These are phyloP conservation scores for Spheniscus humboldti DNA, from an alignment of 2,797 vertebrate genomes.

Conservation along the genomic window DNA sequence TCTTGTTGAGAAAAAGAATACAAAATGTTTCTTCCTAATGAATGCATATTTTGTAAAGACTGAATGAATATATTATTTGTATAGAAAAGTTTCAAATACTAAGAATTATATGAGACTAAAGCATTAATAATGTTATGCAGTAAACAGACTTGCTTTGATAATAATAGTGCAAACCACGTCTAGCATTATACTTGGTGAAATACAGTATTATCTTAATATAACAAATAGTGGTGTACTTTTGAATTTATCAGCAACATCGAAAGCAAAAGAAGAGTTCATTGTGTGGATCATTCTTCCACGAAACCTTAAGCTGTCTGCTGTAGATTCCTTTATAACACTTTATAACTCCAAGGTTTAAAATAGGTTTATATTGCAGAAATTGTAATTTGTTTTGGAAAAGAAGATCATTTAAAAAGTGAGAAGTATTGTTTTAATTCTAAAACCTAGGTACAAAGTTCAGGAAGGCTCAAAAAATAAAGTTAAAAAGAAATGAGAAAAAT, in stretches of 20 bases:
- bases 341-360: not conserved
- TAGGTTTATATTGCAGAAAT: not conserved
- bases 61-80: not conserved
- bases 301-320: not conserved
- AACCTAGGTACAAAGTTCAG: not conserved
- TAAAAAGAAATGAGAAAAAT: not conserved
- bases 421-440: not conserved
- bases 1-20: not conserved
- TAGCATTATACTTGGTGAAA: not conserved
- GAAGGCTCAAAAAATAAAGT: not conserved
- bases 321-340: not conserved
- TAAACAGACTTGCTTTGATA: not conserved
- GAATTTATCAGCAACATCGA: not conserved
- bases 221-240: not conserved
- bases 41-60: not conserved
- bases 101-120: not conserved
- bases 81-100: not conserved
- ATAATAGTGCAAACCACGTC: not conserved
- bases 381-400: not conserved
- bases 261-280: not conserved
- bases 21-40: not conserved
- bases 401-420: not conserved
- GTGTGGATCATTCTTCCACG: not conserved
- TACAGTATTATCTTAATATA: not conserved
- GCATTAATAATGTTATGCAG: not conserved